phyloP scores from a whole-genome alignment of 2,113 vertebrate species.

The Sceloporus tristichus region DNA sequence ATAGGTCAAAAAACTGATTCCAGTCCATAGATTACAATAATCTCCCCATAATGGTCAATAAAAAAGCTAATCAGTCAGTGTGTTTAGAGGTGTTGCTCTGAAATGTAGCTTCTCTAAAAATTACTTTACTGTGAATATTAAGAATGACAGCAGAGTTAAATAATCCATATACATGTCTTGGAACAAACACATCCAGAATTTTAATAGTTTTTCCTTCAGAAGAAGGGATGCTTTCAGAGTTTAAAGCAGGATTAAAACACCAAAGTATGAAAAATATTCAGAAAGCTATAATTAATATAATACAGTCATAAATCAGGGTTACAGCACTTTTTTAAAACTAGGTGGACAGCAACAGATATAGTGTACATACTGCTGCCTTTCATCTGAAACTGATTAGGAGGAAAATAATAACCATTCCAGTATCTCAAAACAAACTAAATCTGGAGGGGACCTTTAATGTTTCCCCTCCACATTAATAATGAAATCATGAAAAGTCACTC shows the following conservation, averaged over 20 bases:
- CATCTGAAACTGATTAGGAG: constrained; percentile 13
- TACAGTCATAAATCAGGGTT: constrained; percentile 46
- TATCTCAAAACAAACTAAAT: constrained; percentile 59
- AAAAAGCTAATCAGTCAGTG: constrained; percentile 90
- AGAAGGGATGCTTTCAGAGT: constrained; percentile 69
- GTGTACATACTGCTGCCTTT: neutral
- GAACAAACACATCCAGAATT: constrained; percentile 89
- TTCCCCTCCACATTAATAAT: constrained; percentile 35
- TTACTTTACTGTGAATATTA: constrained; percentile 94
- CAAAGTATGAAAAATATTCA: constrained; percentile 62
- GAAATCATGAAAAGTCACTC: constrained; percentile 48
- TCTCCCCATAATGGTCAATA: constrained; percentile 88
- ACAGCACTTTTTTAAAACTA: constrained; percentile 46
- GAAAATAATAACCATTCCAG: neutral
- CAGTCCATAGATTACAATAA: constrained; percentile 88
- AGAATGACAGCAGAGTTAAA: constrained; percentile 96
- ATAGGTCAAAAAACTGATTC: constrained; percentile 86
- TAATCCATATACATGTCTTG: constrained; percentile 92
- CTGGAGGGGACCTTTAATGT: constrained; percentile 41
- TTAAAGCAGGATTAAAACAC: constrained; percentile 66
- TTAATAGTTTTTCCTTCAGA: constrained; percentile 87
- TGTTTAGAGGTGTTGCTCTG: constrained; percentile 88
- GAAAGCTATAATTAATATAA: constrained; percentile 22
- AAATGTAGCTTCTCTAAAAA: constrained; percentile 90
- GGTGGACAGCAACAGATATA: constrained; percentile 1